Evolutionary conservation across 2,797 vertebrate genomes (phyloP).

Genomic region (Alectoris magna): DNA sequence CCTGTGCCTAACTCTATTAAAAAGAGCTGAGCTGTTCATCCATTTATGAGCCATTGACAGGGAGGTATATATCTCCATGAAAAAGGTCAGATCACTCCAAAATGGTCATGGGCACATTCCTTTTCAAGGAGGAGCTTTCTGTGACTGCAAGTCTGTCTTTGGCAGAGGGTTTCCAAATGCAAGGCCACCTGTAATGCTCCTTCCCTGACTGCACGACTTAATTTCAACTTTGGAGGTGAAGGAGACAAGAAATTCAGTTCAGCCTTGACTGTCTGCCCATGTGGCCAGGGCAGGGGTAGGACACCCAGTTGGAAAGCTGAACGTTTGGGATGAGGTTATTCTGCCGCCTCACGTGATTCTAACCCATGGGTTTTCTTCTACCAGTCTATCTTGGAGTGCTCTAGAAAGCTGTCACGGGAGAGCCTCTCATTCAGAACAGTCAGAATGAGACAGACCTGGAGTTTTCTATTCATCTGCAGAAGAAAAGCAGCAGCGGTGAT

Average conservation of each 20-base stretch:
- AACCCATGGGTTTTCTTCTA: background rate
- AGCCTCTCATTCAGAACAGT: conserved; percentile 4
- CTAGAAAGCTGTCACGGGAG: conserved; percentile 28
- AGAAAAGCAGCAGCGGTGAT: conserved; percentile 6
- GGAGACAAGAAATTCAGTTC: background rate
- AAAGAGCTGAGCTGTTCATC: conserved; percentile 80
- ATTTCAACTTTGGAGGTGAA: background rate
- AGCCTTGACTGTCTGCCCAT: background rate
- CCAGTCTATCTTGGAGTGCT: background rate
- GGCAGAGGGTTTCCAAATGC: background rate
- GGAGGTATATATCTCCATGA: conserved; percentile 68
- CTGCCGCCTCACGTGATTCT: background rate
- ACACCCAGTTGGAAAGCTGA: background rate
- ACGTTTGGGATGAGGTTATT: background rate
- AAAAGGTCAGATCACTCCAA: conserved; percentile 64
- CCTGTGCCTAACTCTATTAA: conserved; percentile 75
- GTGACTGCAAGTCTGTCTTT: background rate
- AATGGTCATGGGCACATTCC: conserved; percentile 55
- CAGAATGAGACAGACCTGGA: conserved; percentile 5
- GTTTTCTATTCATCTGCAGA: conserved; percentile 18
- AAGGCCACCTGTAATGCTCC: background rate
- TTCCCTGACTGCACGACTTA: background rate
- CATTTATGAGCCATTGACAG: conserved; percentile 77
- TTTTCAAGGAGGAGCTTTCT: conserved; percentile 39
- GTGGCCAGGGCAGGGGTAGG: background rate